Evolutionary conservation across 1,140 invertebrate genomes (phyloP), one percentile per base, ranked within the genome.

Genomic region (Whitmania pigra): DNA sequence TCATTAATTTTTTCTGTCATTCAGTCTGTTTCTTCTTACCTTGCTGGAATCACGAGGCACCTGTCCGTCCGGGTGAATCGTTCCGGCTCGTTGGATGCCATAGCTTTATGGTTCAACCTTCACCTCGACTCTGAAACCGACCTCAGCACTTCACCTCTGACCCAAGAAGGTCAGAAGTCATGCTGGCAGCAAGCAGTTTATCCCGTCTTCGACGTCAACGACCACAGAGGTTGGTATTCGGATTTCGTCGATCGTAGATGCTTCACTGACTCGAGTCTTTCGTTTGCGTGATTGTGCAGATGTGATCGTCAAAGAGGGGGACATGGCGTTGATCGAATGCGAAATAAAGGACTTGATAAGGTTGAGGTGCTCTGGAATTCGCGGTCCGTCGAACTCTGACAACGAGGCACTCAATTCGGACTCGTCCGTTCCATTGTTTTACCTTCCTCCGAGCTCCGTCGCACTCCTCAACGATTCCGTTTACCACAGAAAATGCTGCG

Each of bases 171-270:
- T 2, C 22, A 31, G 22, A 31, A 7, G 22, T 63, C 57, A 7
- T 63, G 57, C 57, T 63, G 57, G 57, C 57, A 63, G 13, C 57
- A 63, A 15, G 57, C 57, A 17, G 22, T 63, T 63, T 31, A 63
- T 63, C 57, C 57, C 0, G 29, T 63, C 57, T 63, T 22, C 15
- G 43, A 49, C 15, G 9, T 49, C 9, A 13, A 49, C 43, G 43
- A 13, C 9, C 43, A 11, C 1, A 49, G 43, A 49, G 43, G 43
- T 49, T 11, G 43, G 43, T 11, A 7, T 49, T 11, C 43, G 5
- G 43, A 49, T 49, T 63, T 20, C 2, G 54, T 57, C 25, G 13
- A 31, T 31, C 1, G 57, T 15, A 22, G 57, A 18, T 7, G 1
- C 15, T 22, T 63, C 55, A 22, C 57, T 25, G 6, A 63, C 11